Base-by-base conservation (phyloP, 2,797 vertebrate species). In the Rhinichthys osculus region DNA sequence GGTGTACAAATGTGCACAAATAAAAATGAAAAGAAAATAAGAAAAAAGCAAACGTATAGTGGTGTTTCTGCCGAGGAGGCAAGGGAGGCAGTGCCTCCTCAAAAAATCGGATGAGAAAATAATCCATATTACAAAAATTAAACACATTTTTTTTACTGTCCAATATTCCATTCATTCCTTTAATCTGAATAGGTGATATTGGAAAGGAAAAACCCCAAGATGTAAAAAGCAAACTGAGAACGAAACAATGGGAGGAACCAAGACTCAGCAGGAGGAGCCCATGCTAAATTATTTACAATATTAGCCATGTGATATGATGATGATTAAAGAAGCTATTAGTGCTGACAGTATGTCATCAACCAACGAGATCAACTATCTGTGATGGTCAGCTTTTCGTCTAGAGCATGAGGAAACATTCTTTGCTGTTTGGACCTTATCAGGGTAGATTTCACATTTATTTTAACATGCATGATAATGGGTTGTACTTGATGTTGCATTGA, bases 211-310 rank as follows among this genome's bases (percentile, higher is more conserved):
- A 9, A 6, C 0, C 7, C 13, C 13, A 9, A 8, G 14, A 40
- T 54, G 66, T 9, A 38, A 66, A 64, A n/a, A 16, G 19, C 9
- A 5, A 14, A n/a, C 10, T 38, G 2, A 42, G 17, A 62, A 44
- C 3, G 7, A 38, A 83, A 76, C 19, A 38, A 5, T 54, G 62
- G n/a, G 62, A 66, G 16, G 62, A 66, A 21, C 42, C 13, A 33
- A 73, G 71, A 50, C 4, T 74, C 7, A 50, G 27, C 44, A 33
- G 16, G 42, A 73, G 35, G 8, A 54, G 30, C 71, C 21, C 59
- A 27, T 67, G 21, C 44, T 21, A 69, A 84, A 57, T 84, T 16
- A 67, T 84, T 67, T 67, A 84, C 64, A 54, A 77, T 42, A 69
- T 77, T 78, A 54, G 30, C 33, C 14, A 35, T 52, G 30, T 84